Percentiles rank a stretch among this genome's conserved stretches.
Evolutionary conservation across 2,888 invertebrate species (phyloP).

Genomic region (Drosophila ustulata): DNA sequence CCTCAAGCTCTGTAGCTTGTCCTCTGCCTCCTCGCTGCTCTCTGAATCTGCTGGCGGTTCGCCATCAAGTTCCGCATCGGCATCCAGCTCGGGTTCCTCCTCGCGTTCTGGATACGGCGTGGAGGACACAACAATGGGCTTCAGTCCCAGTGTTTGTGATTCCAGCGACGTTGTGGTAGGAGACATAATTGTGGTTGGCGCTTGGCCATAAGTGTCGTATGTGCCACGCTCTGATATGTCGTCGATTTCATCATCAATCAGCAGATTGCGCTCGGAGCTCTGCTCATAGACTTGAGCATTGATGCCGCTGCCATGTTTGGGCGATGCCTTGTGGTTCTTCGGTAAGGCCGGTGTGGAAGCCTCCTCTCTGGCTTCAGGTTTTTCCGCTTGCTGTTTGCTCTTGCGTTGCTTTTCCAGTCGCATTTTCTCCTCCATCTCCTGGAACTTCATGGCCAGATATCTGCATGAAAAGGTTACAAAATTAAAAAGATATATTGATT

Average conservation of each 20-base stretch:
- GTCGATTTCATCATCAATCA: conserved; percentile 83
- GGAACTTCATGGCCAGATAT: conserved; percentile 93
- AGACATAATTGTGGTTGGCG: conserved; percentile 56
- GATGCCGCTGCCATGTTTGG: conserved; percentile 70
- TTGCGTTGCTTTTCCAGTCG: conserved; percentile 88
- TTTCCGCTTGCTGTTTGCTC: conserved; percentile 78
- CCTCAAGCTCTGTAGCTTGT: conserved; percentile 59
- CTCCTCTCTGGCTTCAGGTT: conserved; percentile 78
- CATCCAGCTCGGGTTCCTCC: conserved; percentile 10
- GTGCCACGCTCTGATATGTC: conserved; percentile 81
- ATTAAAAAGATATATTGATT: neutral
- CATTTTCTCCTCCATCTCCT: conserved; percentile 94
- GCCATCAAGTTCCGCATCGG: conserved; percentile 17
- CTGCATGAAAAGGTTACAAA: conserved; percentile 83
- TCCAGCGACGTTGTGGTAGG: conserved; percentile 51
- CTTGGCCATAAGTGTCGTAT: conserved; percentile 68
- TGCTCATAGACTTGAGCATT: conserved; percentile 83
- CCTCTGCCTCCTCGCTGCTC: conserved; percentile 42
- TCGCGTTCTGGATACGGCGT: conserved; percentile 63
- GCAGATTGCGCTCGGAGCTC: conserved; percentile 83
- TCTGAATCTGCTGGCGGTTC: conserved; percentile 22
- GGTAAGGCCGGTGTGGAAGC: conserved; percentile 50
- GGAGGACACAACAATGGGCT: conserved; percentile 83
- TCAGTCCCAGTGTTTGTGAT: conserved; percentile 68
- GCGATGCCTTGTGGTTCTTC: conserved; percentile 56